A percentile compares a stretch with the other conserved stretches of the same genome.
Conservation (phyloP, 2,888 invertebrate genomes). For the Cybosia mesomella region DNA sequence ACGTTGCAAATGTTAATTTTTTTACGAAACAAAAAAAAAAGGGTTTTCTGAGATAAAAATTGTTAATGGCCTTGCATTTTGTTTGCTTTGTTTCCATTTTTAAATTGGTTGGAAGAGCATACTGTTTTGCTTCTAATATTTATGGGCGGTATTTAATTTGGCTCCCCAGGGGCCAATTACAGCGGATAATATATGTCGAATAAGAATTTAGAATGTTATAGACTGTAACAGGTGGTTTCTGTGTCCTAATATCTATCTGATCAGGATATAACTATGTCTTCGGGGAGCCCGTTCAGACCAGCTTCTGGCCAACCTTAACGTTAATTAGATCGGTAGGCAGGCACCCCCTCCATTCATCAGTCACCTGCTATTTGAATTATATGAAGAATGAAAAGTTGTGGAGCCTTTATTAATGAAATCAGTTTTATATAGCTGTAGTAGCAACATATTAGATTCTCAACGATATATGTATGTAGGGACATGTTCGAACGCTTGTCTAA, state of each 20-base stretch:
- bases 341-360: not conserved
- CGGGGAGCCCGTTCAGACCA: not conserved
- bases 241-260: not conserved
- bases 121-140: slow-evolving; percentile 21
- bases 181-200: slow-evolving; percentile 14
- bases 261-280: not conserved
- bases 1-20: slow-evolving; percentile 41
- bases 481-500: slow-evolving; percentile 61
- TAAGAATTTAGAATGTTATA: slow-evolving; percentile 6
- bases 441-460: slow-evolving; percentile 33
- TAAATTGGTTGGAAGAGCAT: slow-evolving; percentile 22
- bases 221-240: not conserved
- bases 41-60: slow-evolving; percentile 25
- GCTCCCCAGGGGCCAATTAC: slow-evolving; percentile 22
- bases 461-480: slow-evolving; percentile 57
- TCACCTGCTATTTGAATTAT: not conserved
- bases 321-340: not conserved
- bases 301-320: not conserved
- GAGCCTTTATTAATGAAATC: slow-evolving; percentile 34
- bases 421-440: slow-evolving; percentile 29
- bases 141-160: slow-evolving; percentile 21
- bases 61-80: slow-evolving; percentile 31
- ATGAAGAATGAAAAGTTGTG: slow-evolving; percentile 15
- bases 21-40: slow-evolving; percentile 29
- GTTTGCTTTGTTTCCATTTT: slow-evolving; percentile 25